Base-by-base conservation (phyloP, 92 coral and sea anemone genomes). In the Bergia sp. region DNA sequence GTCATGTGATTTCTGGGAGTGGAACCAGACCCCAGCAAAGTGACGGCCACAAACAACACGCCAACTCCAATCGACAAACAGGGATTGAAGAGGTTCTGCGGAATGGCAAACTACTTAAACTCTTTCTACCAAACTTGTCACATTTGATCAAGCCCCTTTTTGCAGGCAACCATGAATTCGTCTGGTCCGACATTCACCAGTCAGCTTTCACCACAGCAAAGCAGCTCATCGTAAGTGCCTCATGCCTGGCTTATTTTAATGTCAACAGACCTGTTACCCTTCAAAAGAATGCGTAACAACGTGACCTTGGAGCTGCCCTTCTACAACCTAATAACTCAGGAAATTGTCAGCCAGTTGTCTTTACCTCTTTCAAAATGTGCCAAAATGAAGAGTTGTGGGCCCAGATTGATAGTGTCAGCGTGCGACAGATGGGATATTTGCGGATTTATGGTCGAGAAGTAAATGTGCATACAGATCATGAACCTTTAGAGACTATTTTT, bases 121-220 rank as follows among this genome's bases (percentile, higher is more conserved):
- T n/a, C n/a, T n/a, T n/a, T n/a, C n/a, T n/a, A 5, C 5, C 5
- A 44, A 44, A 44, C 5, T 44, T 89, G 88, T 84, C 91, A 15
- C 76, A 66, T 49, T 55, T 74, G 75, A 76, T 83, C 89, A 82
- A 84, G 75, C 91, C 91, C 57, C 57, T 76, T 38, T 76, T 82
- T 69, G 84, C 78, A 89, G 69, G 75, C 69, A 49, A 53, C 76
- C 88, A 61, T 44, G 77, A 84, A 76, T 75, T 89, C 61, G 76
- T 89, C 69, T 83, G 88, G 85, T 84, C 84, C 29, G 86, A 76
- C 86, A 53, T 72, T 55, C 86, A 73, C 82, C 82, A 89, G 73
- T 67, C 43, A 49, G 88, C 88, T 47, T 89, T 82, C 73, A 80
- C 79, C 86, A 44, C 47, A 44, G 47, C 90, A 88, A 88, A 80